Evolutionary conservation across 2,113 vertebrate species (phyloP).

Genomic region (Shinisaurus crocodilurus): DNA sequence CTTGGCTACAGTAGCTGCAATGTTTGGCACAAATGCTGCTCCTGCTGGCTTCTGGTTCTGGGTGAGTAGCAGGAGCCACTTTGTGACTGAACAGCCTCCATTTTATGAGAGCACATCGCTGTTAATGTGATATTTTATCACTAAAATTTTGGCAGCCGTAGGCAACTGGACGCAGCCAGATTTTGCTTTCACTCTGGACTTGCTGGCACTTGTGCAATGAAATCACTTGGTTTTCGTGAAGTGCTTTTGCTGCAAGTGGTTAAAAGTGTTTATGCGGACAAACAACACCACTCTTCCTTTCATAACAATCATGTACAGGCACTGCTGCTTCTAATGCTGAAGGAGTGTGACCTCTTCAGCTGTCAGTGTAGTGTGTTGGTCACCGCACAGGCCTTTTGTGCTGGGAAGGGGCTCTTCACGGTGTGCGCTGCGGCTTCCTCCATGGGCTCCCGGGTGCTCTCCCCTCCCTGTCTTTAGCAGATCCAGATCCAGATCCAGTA

Average conservation of each 20-base stretch:
- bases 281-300: neutral
- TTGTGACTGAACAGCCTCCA: neutral
- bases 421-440: neutral
- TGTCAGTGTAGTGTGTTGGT: neutral
- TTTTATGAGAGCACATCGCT: constrained; percentile 17
- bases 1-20: neutral
- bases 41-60: neutral
- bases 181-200: constrained; percentile 38
- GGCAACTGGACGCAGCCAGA: constrained; percentile 7
- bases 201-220: constrained; percentile 39
- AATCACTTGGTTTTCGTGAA: constrained; percentile 25
- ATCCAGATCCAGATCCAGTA: neutral
- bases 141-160: constrained; percentile 38
- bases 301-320: neutral
- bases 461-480: neutral
- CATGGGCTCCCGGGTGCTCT: neutral
- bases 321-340: neutral
- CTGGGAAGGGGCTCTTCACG: too few relatives aligned
- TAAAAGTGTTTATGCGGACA: neutral
- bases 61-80: neutral
- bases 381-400: neutral
- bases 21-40: neutral
- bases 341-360: neutral
- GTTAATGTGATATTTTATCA: constrained; percentile 7
- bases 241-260: neutral